Conservation (phyloP, 2,113 vertebrate species). For the Panurus biarmicus region DNA sequence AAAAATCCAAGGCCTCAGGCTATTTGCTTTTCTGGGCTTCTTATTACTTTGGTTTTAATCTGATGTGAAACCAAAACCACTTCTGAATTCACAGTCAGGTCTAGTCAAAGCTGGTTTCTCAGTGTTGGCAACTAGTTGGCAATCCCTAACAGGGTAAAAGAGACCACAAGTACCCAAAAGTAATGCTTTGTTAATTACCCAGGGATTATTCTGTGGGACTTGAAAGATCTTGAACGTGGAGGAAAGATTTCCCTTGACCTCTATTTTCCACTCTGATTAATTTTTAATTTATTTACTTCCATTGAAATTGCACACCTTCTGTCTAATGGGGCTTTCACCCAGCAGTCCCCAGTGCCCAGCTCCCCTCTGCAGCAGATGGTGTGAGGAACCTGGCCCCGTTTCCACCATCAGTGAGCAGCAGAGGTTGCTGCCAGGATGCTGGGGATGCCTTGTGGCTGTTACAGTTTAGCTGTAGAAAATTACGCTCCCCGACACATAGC, state of each 20-base stretch:
- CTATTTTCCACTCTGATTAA: neutral
- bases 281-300: neutral
- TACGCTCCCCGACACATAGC: neutral
- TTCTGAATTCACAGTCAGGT: neutral
- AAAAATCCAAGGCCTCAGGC: neutral
- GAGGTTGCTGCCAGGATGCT: neutral
- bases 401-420: neutral
- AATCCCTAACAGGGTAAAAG: neutral
- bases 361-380: slow-evolving; percentile 25
- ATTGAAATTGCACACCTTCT: neutral
- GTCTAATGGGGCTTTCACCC: neutral
- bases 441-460: neutral
- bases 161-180: neutral
- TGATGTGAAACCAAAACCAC: neutral
- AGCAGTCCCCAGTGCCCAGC: neutral
- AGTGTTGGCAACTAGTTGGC: neutral
- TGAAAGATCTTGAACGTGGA: neutral
- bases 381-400: neutral
- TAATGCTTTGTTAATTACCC: neutral
- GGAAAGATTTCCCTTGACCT: neutral
- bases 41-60: neutral
- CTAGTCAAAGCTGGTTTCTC: neutral
- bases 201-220: neutral
- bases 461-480: neutral
- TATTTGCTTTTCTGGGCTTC: neutral